Conservation (phyloP, 2,888 invertebrate species). For the Drosophila aldrichi region DNA sequence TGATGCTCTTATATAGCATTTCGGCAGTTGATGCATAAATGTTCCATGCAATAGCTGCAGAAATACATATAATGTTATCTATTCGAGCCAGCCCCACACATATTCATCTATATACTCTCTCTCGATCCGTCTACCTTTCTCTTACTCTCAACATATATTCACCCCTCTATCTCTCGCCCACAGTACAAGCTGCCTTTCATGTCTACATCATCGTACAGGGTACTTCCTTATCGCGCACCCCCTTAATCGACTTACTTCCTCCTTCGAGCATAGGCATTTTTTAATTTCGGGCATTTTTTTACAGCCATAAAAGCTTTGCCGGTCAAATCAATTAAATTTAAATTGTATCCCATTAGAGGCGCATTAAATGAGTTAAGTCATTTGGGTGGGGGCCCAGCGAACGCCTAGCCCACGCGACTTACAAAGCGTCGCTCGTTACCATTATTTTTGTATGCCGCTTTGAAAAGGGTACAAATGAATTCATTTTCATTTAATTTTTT, state of each 20-base stretch:
- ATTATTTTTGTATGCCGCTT: conserved; percentile 66
- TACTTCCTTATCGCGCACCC: background rate
- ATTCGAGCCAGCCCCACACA: too few relatives aligned
- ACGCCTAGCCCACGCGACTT: conserved; percentile 22
- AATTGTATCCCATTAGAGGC: conserved; percentile 80
- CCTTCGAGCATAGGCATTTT: conserved; percentile 48
- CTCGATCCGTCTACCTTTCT: background rate
- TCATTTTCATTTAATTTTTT: conserved; percentile 78
- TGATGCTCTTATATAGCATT: too few relatives aligned
- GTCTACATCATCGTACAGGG: background rate
- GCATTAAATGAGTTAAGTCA: conserved; percentile 80
- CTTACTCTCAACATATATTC: too few relatives aligned
- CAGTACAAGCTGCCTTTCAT: background rate
- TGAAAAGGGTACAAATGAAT: conserved; percentile 79
- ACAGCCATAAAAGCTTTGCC: conserved; percentile 68
- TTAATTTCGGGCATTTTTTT: conserved; percentile 71
- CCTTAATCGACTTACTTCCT: background rate
- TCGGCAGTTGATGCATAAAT: too few relatives aligned
- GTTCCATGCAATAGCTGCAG: too few relatives aligned
- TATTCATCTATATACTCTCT: too few relatives aligned
- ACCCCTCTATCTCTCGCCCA: too few relatives aligned
- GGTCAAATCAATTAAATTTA: conserved; percentile 80
- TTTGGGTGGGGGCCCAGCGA: conserved; percentile 37
- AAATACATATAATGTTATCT: too few relatives aligned
- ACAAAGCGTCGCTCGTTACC: conserved; percentile 66